Base-by-base conservation (phyloP, 2,113 vertebrate species). In the Tupaia tana region DNA sequence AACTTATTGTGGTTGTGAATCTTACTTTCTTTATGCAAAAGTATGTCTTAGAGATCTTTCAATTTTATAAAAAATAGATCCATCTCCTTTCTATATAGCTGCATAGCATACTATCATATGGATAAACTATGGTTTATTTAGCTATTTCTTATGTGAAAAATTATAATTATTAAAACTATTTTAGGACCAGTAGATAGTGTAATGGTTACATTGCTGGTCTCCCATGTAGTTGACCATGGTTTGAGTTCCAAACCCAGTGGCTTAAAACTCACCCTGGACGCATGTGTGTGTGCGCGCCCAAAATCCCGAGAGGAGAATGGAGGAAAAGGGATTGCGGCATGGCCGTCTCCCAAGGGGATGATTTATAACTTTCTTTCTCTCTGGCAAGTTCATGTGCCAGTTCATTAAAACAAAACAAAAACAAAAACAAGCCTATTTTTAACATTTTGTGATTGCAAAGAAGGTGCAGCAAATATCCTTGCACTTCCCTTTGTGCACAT, bases 21-120 rank as follows among this genome's bases (percentile, higher is more conserved):
- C n/a, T 89, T 80, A 79, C 86, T 93, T 83, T 78, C 80, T 92
- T 77, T 34, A 56, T 81, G 64, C 19, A 92, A 92, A 86, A 90
- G 69, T 24, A 24, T 27, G 24, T 88, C 71, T 75, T 34, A 24
- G 79, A 83, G 31, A 22, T 73, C 43, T 80, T 86, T 73, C 59
- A 12, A 4, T 52, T 20, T 74, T 87, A 34, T 63, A 16, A 14
- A 74, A 74, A 77, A 80, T 66, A 71, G 63, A 81, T 7, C 54
- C 2, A 7, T 22, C 16, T 61, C 59, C 24, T 63, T 79, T 87
- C 8, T 20, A 70, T 86, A 71, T 19, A 71, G 15, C 58, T 59
- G 8, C 19, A 43, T 25, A 27, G 20, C 27, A 27, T 74, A 54
- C 31, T 73, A 11, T 63, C 22, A 43, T 20, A 80, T n/a, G 69